phyloP scores from a whole-genome alignment of 1,140 invertebrate genomes.

The Drosophila ohnishii region DNA sequence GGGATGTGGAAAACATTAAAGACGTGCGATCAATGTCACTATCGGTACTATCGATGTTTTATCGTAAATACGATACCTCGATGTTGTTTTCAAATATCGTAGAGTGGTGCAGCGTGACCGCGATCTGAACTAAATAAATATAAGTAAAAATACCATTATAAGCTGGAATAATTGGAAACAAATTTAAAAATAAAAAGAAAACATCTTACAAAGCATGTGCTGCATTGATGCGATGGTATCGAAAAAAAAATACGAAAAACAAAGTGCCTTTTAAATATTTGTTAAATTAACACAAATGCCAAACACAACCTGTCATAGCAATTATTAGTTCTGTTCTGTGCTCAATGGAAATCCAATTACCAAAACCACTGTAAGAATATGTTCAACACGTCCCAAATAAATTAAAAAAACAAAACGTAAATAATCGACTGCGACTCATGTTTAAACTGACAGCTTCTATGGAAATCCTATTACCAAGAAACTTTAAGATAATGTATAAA shows the following conservation, averaged over 20 bases:
- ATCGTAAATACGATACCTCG: neutral
- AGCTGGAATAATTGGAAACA: no score
- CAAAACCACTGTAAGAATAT: neutral
- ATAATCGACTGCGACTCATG: neutral
- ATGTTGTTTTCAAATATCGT: no score
- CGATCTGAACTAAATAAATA: no score
- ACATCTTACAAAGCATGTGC: no score
- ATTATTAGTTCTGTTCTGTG: neutral
- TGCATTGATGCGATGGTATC: no score
- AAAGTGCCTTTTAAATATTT: neutral
- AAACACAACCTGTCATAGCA: neutral
- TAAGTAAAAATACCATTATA: no score
- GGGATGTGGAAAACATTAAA: neutral
- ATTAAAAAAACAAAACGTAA: neutral
- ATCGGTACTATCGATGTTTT: neutral
- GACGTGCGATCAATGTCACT: neutral
- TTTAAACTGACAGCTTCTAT: neutral
- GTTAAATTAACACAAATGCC: neutral
- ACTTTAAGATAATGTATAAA: neutral
- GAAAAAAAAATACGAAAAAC: neutral
- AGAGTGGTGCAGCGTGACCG: no score
- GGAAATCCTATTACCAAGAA: neutral
- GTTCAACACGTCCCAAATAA: neutral
- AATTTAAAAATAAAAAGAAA: no score
- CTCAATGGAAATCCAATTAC: neutral